Percentiles rank a stretch among this genome's conserved stretches.
Conservation (phyloP, 2,113 vertebrate species). For the Coptodon rendalli region DNA sequence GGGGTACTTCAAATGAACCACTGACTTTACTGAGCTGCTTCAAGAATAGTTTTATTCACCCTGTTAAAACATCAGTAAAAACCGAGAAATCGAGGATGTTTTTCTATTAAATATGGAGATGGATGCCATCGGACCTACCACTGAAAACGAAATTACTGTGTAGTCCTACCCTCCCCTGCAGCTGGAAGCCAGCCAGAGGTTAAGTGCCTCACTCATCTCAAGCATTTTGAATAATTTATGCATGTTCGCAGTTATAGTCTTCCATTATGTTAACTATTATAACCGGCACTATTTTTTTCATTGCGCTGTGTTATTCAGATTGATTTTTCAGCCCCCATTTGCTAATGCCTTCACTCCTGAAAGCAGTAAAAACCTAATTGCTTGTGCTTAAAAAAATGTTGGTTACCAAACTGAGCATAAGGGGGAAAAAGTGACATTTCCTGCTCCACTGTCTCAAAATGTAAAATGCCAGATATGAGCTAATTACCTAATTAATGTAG, state of each 20-base stretch:
- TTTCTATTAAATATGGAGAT: background rate
- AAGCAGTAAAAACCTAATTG: conserved; percentile 23
- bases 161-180: background rate
- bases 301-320: conserved; percentile 19
- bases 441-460: background rate
- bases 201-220: background rate
- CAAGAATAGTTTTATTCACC: background rate
- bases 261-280: conserved; percentile 36
- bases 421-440: background rate
- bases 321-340: conserved; percentile 19
- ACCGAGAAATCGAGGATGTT: fast-evolving
- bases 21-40: background rate
- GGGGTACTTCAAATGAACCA: background rate
- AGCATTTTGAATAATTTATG: conserved; percentile 32
- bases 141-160: background rate
- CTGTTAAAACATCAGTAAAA: background rate
- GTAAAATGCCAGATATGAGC: background rate
- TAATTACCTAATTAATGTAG: background rate
- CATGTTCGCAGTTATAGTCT: conserved; percentile 5
- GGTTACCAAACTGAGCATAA: background rate
- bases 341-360: conserved; percentile 14
- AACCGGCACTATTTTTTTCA: background rate
- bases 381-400: background rate
- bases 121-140: background rate
- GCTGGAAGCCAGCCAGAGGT: background rate